phyloP scores from a whole-genome alignment of 1,140 invertebrate species.

The Diorhabda sublineata region DNA sequence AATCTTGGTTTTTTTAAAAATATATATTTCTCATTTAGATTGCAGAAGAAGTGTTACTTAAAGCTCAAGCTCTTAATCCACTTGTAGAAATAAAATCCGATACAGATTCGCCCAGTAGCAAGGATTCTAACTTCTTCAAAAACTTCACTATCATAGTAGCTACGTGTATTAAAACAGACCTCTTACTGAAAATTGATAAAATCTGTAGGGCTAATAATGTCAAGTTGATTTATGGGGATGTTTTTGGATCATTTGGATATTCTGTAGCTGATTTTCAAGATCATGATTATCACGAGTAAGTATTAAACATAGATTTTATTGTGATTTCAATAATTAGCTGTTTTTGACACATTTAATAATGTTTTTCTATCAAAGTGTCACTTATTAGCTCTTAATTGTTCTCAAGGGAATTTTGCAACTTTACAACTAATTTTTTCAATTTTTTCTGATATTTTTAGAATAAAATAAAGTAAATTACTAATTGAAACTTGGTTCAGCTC shows the following conservation, averaged over 20 bases:
- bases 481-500: no score
- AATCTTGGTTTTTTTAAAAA: not conserved
- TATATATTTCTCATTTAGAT: conserved; percentile 54
- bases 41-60: conserved; percentile 72
- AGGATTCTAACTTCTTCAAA: conserved; percentile 69
- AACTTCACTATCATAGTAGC: conserved; percentile 84
- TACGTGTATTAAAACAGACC: conserved; percentile 65
- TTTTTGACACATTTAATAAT: not conserved
- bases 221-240: conserved; percentile 85
- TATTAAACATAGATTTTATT: conserved; percentile 26
- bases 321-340: no score
- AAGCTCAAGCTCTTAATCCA: conserved; percentile 82
- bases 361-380: not conserved
- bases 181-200: conserved; percentile 72
- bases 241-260: conserved; percentile 92
- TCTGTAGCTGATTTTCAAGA: conserved; percentile 83
- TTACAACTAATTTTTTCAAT: not conserved
- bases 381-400: no score
- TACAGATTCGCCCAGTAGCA: conserved; percentile 56
- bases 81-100: conserved; percentile 84
- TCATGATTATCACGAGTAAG: conserved; percentile 84
- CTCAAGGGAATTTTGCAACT: no score
- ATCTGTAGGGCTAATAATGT: conserved; percentile 75
- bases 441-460: not conserved
- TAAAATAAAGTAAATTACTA: no score